These are phyloP conservation scores for Sycophila texana DNA, from an alignment of 2,888 invertebrate species.

Conservation along the genomic window DNA sequence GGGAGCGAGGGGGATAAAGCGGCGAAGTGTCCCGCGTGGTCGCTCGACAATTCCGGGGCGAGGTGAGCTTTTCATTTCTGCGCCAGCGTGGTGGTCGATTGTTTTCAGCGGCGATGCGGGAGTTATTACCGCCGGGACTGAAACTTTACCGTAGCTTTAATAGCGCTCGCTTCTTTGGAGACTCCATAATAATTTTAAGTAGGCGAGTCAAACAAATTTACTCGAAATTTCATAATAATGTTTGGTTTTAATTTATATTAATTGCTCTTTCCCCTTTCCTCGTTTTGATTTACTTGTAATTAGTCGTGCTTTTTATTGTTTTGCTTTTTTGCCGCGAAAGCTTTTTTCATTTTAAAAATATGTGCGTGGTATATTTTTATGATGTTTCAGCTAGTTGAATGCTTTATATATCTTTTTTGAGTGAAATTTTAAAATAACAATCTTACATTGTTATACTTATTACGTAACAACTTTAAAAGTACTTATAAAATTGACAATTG, in stretches of 20 bases:
- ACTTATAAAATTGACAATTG: no score
- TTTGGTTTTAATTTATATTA: no score
- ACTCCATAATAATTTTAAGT: background rate
- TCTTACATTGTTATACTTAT: background rate
- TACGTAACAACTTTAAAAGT: no score
- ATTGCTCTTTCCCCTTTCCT: no score
- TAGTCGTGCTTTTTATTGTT: no score
- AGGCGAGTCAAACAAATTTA: background rate
- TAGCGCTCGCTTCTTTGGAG: no score
- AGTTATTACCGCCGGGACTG: constrained; percentile 5
- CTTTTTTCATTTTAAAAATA: constrained; percentile 5
- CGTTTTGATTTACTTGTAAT: no score
- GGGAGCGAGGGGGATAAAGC: background rate
- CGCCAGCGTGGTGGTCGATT: background rate
- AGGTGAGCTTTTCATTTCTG: constrained; percentile 20
- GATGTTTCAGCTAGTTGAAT: no score
- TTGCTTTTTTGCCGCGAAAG: background rate
- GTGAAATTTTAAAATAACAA: background rate
- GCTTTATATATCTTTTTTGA: no score
- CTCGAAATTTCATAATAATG: background rate
- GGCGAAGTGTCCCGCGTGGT: background rate
- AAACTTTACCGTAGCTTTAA: background rate
- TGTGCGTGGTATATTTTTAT: background rate
- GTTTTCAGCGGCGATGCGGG: constrained; percentile 20
- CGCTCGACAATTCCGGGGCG: background rate